Base-by-base conservation (phyloP, 2,888 invertebrate species). In the Hirtodrosophila confusa region DNA sequence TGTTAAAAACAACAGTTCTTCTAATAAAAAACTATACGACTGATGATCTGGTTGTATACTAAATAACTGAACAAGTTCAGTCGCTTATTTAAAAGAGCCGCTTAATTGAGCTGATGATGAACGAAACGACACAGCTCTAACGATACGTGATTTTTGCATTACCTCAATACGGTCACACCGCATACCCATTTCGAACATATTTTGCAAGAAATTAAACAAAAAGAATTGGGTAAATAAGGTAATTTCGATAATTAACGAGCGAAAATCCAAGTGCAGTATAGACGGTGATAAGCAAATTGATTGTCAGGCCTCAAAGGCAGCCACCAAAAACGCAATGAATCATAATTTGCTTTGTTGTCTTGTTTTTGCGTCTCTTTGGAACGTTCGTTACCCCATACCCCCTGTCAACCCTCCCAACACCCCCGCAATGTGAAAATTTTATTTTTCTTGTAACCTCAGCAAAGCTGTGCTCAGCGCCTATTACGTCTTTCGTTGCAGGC, bases 211-310 rank as follows among this genome's bases (percentile, higher is more conserved):
- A 62, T 76, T 67, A 40, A 58, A 64, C 56, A 70, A 66, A 65
- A 73, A 69, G 41, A 57, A 64, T 37, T 66, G 57, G 44, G 61
- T 54, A 77, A 77, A 77, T 67, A 73, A 77, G 76, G 77, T 76
- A 77, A 77, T 50, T 69, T 7, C 27, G 11, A 43, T 56, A 43
- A 74, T 62, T 58, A 43, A 17, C 44, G 5, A 36, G 27, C 37
- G 36, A 62, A 65, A 51, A 41, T 49, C 7, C 5, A 10, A 40
- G 48, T 36, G 36, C 27, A 74, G 36, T 5, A 17, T 24, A 55
- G 55, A 29, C 36, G 53, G 36, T 24, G 75, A 66, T 74, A 74
- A 62, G 55, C 10, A 55, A 74, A 54, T 54, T 47, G 39, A 65
- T 49, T 58, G 45, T 40, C 39, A 73, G 33, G 11, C 7, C 10